Evolutionary conservation across 1,140 invertebrate species (phyloP), one percentile per base, ranked within the genome.

Genomic region (Anastrepha obliqua): DNA sequence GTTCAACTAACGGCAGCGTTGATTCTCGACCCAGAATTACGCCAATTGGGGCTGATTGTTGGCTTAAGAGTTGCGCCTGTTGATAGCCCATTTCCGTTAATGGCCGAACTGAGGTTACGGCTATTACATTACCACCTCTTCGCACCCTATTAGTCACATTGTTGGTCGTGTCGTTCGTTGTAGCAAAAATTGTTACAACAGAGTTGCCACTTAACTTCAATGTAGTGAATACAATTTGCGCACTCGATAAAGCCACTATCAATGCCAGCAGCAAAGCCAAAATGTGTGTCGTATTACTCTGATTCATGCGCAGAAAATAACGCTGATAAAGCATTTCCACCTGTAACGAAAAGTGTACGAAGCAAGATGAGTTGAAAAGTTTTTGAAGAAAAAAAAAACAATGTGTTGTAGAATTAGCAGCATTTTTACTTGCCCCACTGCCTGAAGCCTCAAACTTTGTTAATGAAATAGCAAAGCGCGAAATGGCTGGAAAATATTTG

Each of bases 271-370:
- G 93, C 44, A 98, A 94, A 6, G 95, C 96, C 86, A 98, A 94
- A 62, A 98, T 95, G 90, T 97, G 96, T 1, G 96, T 97, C 94
- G 98, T 96, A 93, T 98, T 98, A 89, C 96, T 97, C 93, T 98
- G 97, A 94, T 98, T 98, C 95, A 98, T 97, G 88, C 97, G 96
- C 87, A 98, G 95, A 92, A 98, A 98, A 94, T 98, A 98, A 67
- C 97, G 95, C 93, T 98, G 97, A 94, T 98, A 98, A 74, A 98
- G 93, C 95, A 96, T 96, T 94, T 98, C 98, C 90, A 98, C 96
- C 96, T 97, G 94, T 29, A 93, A 93, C 89, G 87, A 44, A 86
- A 81, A 29, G 17, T 58, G n/a, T 15, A 20, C 6, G 70, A 13
- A 47, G 47, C n/a, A 47, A 20, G 74, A 9, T 67, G 64, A 67